Evolutionary conservation across 1,140 invertebrate genomes (phyloP).

Genomic region (Drosophila azteca): DNA sequence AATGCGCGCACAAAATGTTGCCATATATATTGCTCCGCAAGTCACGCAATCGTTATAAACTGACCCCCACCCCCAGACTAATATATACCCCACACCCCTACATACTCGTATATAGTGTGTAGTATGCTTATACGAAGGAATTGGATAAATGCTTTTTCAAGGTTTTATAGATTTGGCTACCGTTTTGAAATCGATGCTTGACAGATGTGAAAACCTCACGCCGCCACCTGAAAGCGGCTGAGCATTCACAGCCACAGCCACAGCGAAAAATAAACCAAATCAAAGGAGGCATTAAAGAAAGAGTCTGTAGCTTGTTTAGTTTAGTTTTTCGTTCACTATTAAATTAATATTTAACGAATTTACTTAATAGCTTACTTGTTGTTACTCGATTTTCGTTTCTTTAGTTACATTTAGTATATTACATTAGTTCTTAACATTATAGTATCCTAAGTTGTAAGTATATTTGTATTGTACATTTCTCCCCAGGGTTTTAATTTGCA

Average conservation of each 20-base stretch:
- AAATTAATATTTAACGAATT: slow-evolving; percentile 63
- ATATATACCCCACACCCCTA: slow-evolving; percentile 12
- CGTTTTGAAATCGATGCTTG: slow-evolving; percentile 50
- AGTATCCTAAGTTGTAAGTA: slow-evolving; percentile 47
- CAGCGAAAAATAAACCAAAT: slow-evolving; percentile 18
- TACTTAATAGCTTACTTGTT: slow-evolving; percentile 66
- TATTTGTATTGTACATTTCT: slow-evolving; percentile 59
- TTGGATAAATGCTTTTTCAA: slow-evolving; percentile 73
- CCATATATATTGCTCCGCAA: slow-evolving; percentile 58
- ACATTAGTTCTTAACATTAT: slow-evolving; percentile 59
- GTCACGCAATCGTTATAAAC: slow-evolving; percentile 57
- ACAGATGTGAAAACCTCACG: slow-evolving; percentile 23
- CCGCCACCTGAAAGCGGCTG: background rate
- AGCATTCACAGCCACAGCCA: background rate
- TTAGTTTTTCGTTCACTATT: slow-evolving; percentile 45
- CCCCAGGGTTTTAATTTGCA: slow-evolving; percentile 47
- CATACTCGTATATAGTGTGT: slow-evolving; percentile 19
- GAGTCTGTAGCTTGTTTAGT: slow-evolving; percentile 42
- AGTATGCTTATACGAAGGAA: slow-evolving; percentile 53
- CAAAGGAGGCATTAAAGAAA: slow-evolving; percentile 19
- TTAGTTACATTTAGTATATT: slow-evolving; percentile 55
- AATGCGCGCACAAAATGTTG: slow-evolving; percentile 74
- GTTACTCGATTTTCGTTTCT: slow-evolving; percentile 54
- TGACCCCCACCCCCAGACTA: slow-evolving; percentile 30
- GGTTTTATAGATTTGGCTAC: slow-evolving; percentile 66